Evolutionary conservation across 2,888 invertebrate genomes (phyloP).

Genomic region (Dioctria linearis): DNA sequence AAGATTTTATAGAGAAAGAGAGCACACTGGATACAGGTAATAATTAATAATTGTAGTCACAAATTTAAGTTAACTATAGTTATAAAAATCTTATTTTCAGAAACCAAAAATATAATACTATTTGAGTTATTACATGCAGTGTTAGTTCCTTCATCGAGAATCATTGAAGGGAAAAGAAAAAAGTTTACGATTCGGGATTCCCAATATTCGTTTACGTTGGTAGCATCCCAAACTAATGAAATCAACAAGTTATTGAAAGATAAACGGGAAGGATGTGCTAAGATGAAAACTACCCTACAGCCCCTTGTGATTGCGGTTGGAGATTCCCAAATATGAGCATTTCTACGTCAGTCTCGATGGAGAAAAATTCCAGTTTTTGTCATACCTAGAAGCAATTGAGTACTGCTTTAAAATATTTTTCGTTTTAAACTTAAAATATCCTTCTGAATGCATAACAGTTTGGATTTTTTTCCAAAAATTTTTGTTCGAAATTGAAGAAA

Average conservation of each 20-base stretch:
- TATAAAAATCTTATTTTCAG: not conserved
- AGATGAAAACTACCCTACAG: constrained; percentile 8
- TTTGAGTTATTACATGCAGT: constrained; percentile 15
- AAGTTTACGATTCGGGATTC: constrained; percentile 36
- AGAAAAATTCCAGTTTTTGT: not conserved
- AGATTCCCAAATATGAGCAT: not conserved
- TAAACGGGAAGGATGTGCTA: not conserved
- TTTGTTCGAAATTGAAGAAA: not conserved
- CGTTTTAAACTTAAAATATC: not conserved
- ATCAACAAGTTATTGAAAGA: not conserved
- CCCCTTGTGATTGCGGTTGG: constrained; percentile 10
- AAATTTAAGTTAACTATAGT: too few species aligned
- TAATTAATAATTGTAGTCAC: too few species aligned
- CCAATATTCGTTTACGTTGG: constrained; percentile 2
- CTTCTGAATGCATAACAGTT: not conserved
- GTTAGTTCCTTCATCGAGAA: constrained; percentile 16
- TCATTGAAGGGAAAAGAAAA: not conserved
- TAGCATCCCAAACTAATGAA: not conserved
- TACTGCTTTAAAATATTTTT: not conserved
- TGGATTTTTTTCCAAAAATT: constrained; percentile 1
- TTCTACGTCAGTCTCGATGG: not conserved
- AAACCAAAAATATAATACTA: constrained; percentile 2
- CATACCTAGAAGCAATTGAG: not conserved
- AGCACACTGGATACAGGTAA: too few species aligned
- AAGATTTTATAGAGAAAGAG: too few species aligned